Evolutionary conservation across 2,888 invertebrate species (phyloP).

Genomic region (Synanthedon myopaeformis): DNA sequence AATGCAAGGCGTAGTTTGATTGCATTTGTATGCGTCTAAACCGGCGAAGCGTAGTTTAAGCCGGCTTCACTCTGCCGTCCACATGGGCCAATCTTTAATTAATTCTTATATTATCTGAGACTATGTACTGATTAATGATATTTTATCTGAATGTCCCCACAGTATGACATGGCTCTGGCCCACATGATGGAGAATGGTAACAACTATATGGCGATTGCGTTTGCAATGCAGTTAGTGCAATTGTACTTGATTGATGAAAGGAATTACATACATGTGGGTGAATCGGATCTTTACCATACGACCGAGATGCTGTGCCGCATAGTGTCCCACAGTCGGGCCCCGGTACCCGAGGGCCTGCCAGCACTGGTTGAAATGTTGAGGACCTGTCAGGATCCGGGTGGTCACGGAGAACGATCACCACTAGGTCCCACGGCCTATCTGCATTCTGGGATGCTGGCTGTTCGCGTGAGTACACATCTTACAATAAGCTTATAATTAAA

Average conservation of each 20-base stretch:
- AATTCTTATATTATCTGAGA: too few species aligned
- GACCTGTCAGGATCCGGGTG: slow-evolving; percentile 77
- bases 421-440: slow-evolving; percentile 89
- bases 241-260: slow-evolving; percentile 87
- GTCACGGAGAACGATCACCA: slow-evolving; percentile 80
- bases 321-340: slow-evolving; percentile 78
- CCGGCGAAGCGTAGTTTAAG: too few species aligned
- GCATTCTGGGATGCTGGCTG: slow-evolving; percentile 91
- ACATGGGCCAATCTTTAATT: too few species aligned
- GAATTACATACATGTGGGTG: slow-evolving; percentile 79
- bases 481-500: not conserved
- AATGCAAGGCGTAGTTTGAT: too few species aligned
- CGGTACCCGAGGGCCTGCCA: slow-evolving; percentile 86
- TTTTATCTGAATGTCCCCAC: slow-evolving; percentile 12
- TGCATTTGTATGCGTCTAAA: too few species aligned
- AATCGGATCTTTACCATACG: slow-evolving; percentile 88
- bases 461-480: slow-evolving; percentile 68
- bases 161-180: slow-evolving; percentile 85
- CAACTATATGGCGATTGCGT: slow-evolving; percentile 84
- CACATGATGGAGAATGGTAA: slow-evolving; percentile 89
- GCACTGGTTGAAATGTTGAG: slow-evolving; percentile 85
- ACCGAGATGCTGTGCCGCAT: slow-evolving; percentile 86
- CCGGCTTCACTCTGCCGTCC: too few species aligned
- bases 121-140: not conserved
- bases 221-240: slow-evolving; percentile 94